Conservation (phyloP, 2,888 invertebrate species). For the Ferrisia virgata region DNA sequence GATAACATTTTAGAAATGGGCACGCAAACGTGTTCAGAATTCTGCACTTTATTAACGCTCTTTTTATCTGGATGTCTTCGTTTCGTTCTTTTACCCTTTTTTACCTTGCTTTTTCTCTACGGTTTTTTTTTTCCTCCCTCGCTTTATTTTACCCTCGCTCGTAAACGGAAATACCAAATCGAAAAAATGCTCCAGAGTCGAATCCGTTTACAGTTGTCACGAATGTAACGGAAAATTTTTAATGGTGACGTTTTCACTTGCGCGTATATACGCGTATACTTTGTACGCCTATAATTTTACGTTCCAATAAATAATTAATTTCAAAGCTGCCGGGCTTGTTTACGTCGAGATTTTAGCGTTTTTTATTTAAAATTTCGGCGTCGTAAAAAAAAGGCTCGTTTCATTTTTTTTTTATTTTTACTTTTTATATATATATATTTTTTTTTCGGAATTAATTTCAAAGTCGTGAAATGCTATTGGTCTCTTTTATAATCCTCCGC, state of each 20-base stretch:
- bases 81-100: not conserved
- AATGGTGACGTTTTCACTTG: not conserved
- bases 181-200: not conserved
- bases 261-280: no score
- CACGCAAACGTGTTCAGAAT: slow-evolving; percentile 19
- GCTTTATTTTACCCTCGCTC: no score
- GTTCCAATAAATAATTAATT: not conserved
- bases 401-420: not conserved
- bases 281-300: no score
- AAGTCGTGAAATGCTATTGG: not conserved
- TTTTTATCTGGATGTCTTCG: slow-evolving; percentile 9
- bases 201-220: not conserved
- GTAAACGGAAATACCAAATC: not conserved
- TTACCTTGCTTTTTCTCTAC: not conserved
- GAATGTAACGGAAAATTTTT: not conserved
- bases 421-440: no score
- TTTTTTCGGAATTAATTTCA: not conserved
- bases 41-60: slow-evolving; percentile 8
- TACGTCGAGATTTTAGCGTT: not conserved
- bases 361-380: not conserved
- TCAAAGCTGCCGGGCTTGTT: not conserved
- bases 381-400: not conserved
- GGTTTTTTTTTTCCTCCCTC: not conserved
- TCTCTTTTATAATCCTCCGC: not conserved
- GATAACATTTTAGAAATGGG: slow-evolving; percentile 21